Percentiles rank a stretch among this genome's conserved stretches.
Conservation (phyloP, 2,888 invertebrate species). For the Microctonus hyperodae region DNA sequence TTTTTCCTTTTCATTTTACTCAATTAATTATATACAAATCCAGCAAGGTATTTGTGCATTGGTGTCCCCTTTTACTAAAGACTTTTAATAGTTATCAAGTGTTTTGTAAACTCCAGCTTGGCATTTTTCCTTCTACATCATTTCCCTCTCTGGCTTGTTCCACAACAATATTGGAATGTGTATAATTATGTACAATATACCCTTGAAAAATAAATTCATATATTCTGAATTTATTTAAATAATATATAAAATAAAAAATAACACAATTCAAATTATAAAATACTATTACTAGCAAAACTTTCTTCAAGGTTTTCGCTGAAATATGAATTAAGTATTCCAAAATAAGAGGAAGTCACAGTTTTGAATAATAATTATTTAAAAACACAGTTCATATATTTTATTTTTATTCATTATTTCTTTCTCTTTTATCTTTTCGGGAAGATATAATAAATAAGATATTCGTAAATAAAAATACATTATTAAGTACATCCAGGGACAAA, state of each 20-base stretch:
- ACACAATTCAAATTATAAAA: neutral
- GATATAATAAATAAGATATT: neutral
- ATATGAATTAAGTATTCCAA: too few species aligned
- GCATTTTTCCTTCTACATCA: constrained; percentile 1
- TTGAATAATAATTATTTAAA: too few species aligned
- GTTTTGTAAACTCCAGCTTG: neutral
- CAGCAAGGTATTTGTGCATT: constrained; percentile 17
- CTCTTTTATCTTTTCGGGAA: too few species aligned
- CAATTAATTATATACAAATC: constrained; percentile 30
- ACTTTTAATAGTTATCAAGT: constrained; percentile 19
- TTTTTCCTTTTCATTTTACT: constrained; percentile 26
- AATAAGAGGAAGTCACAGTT: too few species aligned
- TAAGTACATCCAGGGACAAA: too few species aligned
- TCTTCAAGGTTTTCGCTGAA: too few species aligned
- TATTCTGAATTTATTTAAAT: neutral
- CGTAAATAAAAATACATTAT: too few species aligned
- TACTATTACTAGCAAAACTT: too few species aligned
- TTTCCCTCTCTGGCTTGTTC: neutral
- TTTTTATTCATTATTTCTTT: too few species aligned
- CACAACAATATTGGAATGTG: constrained; percentile 21
- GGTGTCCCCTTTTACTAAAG: constrained; percentile 12
- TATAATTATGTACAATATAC: constrained; percentile 17
- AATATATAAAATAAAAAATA: neutral
- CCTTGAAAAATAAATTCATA: neutral
- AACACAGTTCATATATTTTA: too few species aligned